Evolutionary conservation across 1,140 invertebrate genomes (phyloP).

Genomic region (Solenopsis fugax): DNA sequence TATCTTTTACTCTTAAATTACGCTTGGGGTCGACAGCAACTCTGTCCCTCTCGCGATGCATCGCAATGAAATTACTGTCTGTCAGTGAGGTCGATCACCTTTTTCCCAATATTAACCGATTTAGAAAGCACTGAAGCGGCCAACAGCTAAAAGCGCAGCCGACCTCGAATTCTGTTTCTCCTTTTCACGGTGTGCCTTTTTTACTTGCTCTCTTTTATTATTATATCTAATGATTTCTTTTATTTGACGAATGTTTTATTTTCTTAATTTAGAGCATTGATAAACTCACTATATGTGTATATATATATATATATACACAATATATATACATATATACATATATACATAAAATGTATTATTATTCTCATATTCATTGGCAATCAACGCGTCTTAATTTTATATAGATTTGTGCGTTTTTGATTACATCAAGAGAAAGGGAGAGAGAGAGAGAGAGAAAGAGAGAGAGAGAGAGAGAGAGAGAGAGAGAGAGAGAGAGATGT

Average conservation of each 20-base stretch:
- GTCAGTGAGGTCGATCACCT: conserved; percentile 27
- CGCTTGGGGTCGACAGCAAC: neutral
- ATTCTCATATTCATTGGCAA: neutral
- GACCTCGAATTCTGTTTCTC: neutral
- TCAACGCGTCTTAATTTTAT: neutral
- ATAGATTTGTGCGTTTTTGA: neutral
- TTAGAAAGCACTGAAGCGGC: conserved; percentile 20
- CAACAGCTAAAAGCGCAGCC: neutral
- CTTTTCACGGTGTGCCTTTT: neutral
- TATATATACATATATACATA: no score
- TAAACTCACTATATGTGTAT: no score
- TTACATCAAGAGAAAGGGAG: neutral
- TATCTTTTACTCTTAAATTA: conserved; percentile 1
- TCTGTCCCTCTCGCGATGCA: neutral
- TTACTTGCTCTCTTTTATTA: neutral
- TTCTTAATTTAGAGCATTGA: no score
- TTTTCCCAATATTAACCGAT: neutral
- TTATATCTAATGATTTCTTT: neutral
- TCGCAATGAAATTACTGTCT: conserved; percentile 25
- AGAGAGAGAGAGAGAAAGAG: no score
- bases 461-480: no score
- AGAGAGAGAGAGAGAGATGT: neutral
- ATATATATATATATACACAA: no score
- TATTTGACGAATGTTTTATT: neutral
- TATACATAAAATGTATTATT: neutral